Base-by-base conservation (phyloP, 2,888 invertebrate genomes). In the Phorcus lineatus region DNA sequence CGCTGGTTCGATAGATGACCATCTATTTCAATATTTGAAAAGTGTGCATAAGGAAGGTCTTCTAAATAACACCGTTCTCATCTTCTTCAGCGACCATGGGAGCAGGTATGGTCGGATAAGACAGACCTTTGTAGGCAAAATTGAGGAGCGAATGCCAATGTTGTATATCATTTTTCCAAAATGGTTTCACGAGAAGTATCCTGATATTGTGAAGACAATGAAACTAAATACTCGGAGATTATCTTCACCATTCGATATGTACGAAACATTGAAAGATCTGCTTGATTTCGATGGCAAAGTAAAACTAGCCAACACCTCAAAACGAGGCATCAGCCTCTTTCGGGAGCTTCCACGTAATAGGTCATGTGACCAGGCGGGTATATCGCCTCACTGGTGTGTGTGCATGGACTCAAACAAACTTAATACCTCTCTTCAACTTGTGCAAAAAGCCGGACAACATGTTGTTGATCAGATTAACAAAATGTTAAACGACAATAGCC, bases 101-200 rank as follows among this genome's bases (percentile, higher is more conserved):
- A 95, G 97, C 79, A 94, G 97, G 82, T 97, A 96, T 96, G 97
- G 97, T 1, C 94, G 94, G 3, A 97, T 97, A 86, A 94, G 97
- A 13, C 94, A 94, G 85, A 97, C 97, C 0, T 96, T 96, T 92
- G 97, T 97, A 75, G 94, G 93, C 0, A 90, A 91, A 90, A 94
- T 97, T 91, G 98, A 98, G 92, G 97, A 97, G 91, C 95, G 97
- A 70, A 94, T 97, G 78, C 97, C 98, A 0, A 95, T 97, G 84
- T 94, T 97, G 47, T 95, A 96, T 86, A 92, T 96, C 0, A 91
- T 95, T 3, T 92, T 97, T 80, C 98, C 98, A 0, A 91, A 94
- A 13, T 95, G 96, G 94, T 96, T 97, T 93, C 94, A 93, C 83
- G 90, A 94, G n/a, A 94, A 94, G 78, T 96, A 95, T 91, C 94